phyloP scores from a whole-genome alignment of 1,140 invertebrate genomes.

The Drosophila pachea region DNA sequence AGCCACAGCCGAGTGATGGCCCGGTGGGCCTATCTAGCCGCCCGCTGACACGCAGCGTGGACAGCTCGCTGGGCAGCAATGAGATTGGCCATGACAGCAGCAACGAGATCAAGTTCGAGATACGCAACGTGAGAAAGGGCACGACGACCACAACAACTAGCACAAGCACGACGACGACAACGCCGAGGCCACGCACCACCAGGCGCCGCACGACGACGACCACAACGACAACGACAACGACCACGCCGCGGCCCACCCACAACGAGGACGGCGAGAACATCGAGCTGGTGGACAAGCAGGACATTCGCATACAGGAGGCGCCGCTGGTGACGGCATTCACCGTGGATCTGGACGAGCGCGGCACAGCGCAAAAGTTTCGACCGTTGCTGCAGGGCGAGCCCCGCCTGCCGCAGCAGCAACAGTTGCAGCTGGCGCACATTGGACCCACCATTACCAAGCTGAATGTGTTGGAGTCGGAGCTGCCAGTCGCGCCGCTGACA shows the following conservation, averaged over 20 bases:
- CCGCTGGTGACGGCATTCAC: slow-evolving; percentile 90
- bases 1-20: slow-evolving; percentile 14
- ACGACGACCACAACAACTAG: slow-evolving; percentile 50
- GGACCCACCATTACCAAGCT: slow-evolving; percentile 75
- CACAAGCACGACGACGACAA: slow-evolving; percentile 78
- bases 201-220: slow-evolving; percentile 80
- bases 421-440: slow-evolving; percentile 43
- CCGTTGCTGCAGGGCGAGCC: slow-evolving; percentile 81
- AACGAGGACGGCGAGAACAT: slow-evolving; percentile 84
- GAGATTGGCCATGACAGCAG: slow-evolving; percentile 65
- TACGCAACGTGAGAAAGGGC: slow-evolving; percentile 59
- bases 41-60: slow-evolving; percentile 65
- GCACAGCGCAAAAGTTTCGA: slow-evolving; percentile 86
- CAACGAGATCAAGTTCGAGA: slow-evolving; percentile 76
- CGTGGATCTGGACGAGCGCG: slow-evolving; percentile 88
- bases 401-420: slow-evolving; percentile 56
- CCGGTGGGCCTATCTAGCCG: slow-evolving; percentile 38
- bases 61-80: slow-evolving; percentile 58
- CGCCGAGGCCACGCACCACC: slow-evolving; percentile 80
- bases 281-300: slow-evolving; percentile 83
- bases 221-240: slow-evolving; percentile 80
- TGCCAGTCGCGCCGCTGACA: slow-evolving; percentile 48
- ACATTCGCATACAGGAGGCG: slow-evolving; percentile 89
- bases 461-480: slow-evolving; percentile 63
- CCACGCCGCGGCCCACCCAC: slow-evolving; percentile 81